Evolutionary conservation across 2,113 vertebrate species (phyloP), one percentile per base, ranked within the genome.

Genomic region (Pan paniscus): DNA sequence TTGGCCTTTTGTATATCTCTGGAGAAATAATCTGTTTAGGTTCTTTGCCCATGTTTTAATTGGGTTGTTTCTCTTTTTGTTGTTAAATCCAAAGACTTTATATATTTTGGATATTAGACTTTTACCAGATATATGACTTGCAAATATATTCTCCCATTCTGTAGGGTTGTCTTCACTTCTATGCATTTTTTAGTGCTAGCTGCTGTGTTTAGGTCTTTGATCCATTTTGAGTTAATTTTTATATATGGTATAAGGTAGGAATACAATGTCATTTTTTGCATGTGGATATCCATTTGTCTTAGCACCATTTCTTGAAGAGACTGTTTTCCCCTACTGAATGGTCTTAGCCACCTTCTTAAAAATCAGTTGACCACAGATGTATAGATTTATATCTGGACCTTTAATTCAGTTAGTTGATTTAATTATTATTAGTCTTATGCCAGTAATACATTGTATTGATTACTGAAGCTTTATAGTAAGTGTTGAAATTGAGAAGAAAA

Each of bases 11-110:
- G 18, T 59, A 0, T 52, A 38, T 81, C 18, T 85, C 68, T 43
- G 9, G 40, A 68, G 35, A 92, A 52, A 75, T 87, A 32, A n/a
- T 40, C 50, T 92, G 12, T 92, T 92, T 3, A 38, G 52, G 13
- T 64, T 27, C 27, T 92, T 92, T 92, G 40, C 35, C 23, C n/a
- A 23, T 43, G 64, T 94, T 96, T 94, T 50, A 92, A 75, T 68
- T 91, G 52, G 43, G 30, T 85, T 25, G n/a, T 78, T 79, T 75
- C 25, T 89, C 43, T 90, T 55, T 92, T 83, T 84, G 72, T 76
- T 91, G 50, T 75, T 89, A 32, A 40, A 90, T 67, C 40, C 23
- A 67, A 80, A 90, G 9, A 38, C 13, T 64, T 30, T 76, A 76
- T 46, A 46, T 46, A 46, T 76, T 76, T 43, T 76, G 43, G 73